Evolutionary conservation across 2,113 vertebrate species (phyloP).

Genomic region (Caloenas nicobarica): DNA sequence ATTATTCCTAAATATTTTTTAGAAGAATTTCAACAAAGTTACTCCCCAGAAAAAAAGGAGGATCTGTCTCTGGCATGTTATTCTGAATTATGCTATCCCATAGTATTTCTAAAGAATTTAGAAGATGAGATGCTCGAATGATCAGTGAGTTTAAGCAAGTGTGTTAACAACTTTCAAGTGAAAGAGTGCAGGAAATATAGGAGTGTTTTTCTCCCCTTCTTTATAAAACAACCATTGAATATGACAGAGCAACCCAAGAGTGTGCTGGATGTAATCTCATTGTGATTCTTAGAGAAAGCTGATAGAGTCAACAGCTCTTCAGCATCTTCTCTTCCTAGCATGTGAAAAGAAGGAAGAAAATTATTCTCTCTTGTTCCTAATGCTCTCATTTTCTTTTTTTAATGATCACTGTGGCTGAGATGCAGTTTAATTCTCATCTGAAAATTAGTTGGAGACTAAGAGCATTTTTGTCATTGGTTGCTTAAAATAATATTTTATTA

Average conservation of each 20-base stretch:
- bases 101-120: not conserved
- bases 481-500: not conserved
- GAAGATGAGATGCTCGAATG: not conserved
- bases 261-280: not conserved
- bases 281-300: not conserved
- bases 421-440: not conserved
- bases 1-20: not conserved
- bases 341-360: not conserved
- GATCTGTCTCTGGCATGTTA: not conserved
- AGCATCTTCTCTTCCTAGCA: not conserved
- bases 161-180: not conserved
- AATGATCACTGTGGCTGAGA: not conserved
- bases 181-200: not conserved
- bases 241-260: not conserved
- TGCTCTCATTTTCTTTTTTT: not conserved
- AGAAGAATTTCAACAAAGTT: not conserved
- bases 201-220: not conserved
- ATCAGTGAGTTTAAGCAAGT: not conserved
- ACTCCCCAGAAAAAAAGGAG: not conserved
- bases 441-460: not conserved
- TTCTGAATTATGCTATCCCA: not conserved
- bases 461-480: not conserved
- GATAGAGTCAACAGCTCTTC: not conserved
- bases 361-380: not conserved
- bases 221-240: not conserved